phyloP scores from a whole-genome alignment of 2,888 invertebrate species.

The Carcina quercana region DNA sequence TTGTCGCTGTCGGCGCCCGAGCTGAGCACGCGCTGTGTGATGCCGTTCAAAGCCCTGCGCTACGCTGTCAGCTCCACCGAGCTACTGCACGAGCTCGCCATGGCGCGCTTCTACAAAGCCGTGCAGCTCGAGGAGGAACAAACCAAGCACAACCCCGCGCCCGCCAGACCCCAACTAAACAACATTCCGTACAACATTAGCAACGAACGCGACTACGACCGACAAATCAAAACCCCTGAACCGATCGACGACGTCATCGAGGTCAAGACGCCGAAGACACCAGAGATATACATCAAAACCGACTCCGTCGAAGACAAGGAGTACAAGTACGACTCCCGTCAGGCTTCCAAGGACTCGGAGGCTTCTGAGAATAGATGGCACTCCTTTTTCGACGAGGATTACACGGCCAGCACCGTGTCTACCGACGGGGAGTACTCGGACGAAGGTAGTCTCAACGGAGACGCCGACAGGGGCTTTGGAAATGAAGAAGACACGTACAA shows the following conservation, averaged over 20 bases:
- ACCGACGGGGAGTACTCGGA: slow-evolving; percentile 62
- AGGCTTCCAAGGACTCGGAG: slow-evolving; percentile 41
- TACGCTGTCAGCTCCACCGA: slow-evolving; percentile 88
- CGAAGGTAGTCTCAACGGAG: slow-evolving; percentile 52
- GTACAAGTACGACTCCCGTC: slow-evolving; percentile 33
- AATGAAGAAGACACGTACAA: slow-evolving; percentile 81
- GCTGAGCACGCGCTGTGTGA: slow-evolving; percentile 67
- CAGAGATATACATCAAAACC: slow-evolving; percentile 47
- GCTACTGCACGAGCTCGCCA: slow-evolving; percentile 85
- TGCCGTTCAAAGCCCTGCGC: slow-evolving; percentile 76
- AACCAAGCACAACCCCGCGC: slow-evolving; percentile 37
- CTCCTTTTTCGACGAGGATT: slow-evolving; percentile 73
- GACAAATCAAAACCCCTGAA: slow-evolving; percentile 16
- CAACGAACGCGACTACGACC: slow-evolving; percentile 22
- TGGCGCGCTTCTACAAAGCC: slow-evolving; percentile 87
- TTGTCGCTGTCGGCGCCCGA: slow-evolving; percentile 89
- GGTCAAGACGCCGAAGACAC: slow-evolving; percentile 13
- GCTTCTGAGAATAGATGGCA: slow-evolving; percentile 60
- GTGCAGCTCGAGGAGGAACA: slow-evolving; percentile 83
- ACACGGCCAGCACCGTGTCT: slow-evolving; percentile 77
- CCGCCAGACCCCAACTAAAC: slow-evolving; percentile 14
- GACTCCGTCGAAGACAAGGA: slow-evolving; percentile 46
- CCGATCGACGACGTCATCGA: background rate
- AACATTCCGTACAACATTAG: slow-evolving; percentile 55
- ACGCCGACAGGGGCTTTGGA: slow-evolving; percentile 37